A percentile compares a stretch with the other conserved stretches of the same genome.
phyloP scores from a whole-genome alignment of 2,797 vertebrate species.

The Rhinichthys osculus region DNA sequence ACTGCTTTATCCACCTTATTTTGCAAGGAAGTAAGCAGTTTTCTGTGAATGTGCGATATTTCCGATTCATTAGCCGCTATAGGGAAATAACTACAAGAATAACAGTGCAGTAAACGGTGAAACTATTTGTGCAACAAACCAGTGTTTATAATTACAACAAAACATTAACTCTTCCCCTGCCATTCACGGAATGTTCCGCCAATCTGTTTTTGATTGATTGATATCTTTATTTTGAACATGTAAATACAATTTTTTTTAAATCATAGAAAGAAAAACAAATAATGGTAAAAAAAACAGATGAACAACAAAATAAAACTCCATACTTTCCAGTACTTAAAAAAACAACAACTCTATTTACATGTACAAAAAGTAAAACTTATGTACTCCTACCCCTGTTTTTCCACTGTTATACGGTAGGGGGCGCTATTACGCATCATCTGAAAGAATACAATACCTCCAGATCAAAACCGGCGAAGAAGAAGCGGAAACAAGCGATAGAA shows the following conservation, averaged over 20 bases:
- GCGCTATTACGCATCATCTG: not conserved
- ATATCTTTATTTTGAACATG: too few species aligned
- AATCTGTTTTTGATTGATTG: not conserved
- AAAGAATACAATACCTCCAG: not conserved
- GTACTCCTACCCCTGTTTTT: not conserved
- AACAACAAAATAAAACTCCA: too few species aligned
- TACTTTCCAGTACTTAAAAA: too few species aligned
- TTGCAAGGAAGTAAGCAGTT: not conserved
- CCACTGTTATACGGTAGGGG: not conserved
- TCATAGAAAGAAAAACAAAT: too few species aligned
- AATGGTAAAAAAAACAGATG: too few species aligned
- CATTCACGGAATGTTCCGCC: rapidly evolving
- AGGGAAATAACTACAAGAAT: not conserved
- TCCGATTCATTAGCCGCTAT: not conserved
- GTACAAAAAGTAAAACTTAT: too few species aligned
- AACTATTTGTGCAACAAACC: not conserved
- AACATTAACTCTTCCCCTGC: not conserved
- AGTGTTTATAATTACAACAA: not conserved
- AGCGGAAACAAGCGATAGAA: too few species aligned
- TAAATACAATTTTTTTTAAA: too few species aligned
- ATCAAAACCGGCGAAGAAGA: not conserved
- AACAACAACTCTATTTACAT: too few species aligned
- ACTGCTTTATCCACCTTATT: not conserved
- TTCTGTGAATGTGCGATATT: not conserved
- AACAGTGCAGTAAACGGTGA: not conserved